These are phyloP conservation scores for Tachysurus fulvidraco DNA, from an alignment of 2,113 vertebrate genomes.

Conservation along the genomic window DNA sequence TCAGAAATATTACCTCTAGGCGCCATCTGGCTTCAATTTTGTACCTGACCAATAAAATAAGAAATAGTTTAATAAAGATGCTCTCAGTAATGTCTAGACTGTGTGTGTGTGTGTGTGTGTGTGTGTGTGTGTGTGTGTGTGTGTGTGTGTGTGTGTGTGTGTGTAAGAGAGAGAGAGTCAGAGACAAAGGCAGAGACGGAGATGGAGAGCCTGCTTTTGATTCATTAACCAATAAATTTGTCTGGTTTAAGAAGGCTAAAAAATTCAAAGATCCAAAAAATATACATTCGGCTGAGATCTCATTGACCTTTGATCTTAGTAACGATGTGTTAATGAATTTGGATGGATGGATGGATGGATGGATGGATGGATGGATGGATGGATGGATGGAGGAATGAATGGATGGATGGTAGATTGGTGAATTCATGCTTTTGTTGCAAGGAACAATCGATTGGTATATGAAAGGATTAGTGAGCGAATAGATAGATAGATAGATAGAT, in stretches of 20 bases:
- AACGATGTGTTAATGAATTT: not conserved
- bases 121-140: not conserved
- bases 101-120: not conserved
- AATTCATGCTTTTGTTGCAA: not conserved
- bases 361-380: not conserved
- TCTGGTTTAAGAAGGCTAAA: not conserved
- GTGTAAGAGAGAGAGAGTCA: not conserved
- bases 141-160: not conserved
- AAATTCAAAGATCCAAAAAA: not conserved
- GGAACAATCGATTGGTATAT: not conserved
- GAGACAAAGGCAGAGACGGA: not conserved
- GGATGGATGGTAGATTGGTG: not conserved
- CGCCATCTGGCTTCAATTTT: not conserved
- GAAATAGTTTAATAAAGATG: conserved; percentile 11
- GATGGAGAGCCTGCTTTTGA: not conserved
- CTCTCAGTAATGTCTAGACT: conserved; percentile 5
- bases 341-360: not conserved
- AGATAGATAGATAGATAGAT: not conserved
- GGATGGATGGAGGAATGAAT: not conserved
- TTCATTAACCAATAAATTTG: not conserved
- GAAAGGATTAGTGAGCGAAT: not conserved
- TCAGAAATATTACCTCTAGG: conserved; percentile 10
- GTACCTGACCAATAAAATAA: not conserved
- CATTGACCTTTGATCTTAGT: not conserved
- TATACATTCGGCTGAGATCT: not conserved